Evolutionary conservation across 2,113 vertebrate genomes (phyloP).

Genomic region (Sylvilagus bachmani): DNA sequence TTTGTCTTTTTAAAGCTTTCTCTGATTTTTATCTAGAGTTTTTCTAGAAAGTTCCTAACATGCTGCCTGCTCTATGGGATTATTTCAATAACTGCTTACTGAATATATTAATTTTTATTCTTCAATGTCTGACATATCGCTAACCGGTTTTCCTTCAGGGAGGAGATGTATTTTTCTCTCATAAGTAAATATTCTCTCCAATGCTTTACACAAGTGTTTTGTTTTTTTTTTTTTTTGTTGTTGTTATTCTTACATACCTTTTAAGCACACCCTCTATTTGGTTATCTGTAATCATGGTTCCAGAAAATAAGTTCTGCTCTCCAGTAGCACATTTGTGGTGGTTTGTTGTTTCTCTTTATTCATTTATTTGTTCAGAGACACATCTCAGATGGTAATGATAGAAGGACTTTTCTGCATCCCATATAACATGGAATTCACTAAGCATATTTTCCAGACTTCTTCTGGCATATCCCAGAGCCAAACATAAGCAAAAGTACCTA

Average conservation of each 20-base stretch:
- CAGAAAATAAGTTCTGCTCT: not conserved
- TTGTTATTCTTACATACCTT: not conserved
- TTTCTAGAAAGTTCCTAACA: not conserved
- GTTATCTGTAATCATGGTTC: not conserved
- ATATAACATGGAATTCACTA: not conserved
- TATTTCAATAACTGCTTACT: slow-evolving; percentile 9
- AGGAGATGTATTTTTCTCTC: not conserved
- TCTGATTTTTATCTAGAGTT: not conserved
- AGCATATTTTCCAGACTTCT: not conserved
- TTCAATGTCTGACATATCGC: not conserved
- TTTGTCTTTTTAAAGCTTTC: not conserved
- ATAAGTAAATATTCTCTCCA: slow-evolving; percentile 1
- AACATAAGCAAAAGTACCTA: not conserved
- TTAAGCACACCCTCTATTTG: not conserved
- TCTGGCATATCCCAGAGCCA: not conserved
- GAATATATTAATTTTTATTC: not conserved
- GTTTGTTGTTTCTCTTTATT: not conserved
- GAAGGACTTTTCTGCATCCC: not conserved
- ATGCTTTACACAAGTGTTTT: not conserved
- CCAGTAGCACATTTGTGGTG: not conserved
- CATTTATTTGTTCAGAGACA: not conserved
- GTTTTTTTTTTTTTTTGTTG: not conserved
- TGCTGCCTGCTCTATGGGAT: not conserved
- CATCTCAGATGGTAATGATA: not conserved
- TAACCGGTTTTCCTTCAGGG: slow-evolving; percentile 18